Percentiles rank a stretch among this genome's conserved stretches.
phyloP scores from a whole-genome alignment of 2,888 invertebrate species.

The Crocallis elinguaria region DNA sequence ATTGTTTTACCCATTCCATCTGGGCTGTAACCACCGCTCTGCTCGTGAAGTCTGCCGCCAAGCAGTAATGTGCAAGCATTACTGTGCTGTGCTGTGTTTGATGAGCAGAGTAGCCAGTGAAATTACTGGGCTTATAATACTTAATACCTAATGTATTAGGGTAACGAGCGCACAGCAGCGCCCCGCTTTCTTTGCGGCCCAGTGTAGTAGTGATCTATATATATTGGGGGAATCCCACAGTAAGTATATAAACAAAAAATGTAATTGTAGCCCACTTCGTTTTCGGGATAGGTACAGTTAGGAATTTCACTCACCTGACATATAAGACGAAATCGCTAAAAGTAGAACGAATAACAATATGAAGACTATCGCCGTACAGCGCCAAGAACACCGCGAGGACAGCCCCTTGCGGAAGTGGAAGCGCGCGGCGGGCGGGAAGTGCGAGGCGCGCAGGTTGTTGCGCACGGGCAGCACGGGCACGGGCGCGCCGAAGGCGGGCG shows the following conservation, averaged over 20 bases:
- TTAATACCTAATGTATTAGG: not conserved
- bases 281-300: not conserved
- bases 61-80: too few relatives aligned
- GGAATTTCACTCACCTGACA: conserved; percentile 89
- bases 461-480: conserved; percentile 91
- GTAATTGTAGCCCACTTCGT: too few relatives aligned
- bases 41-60: too few relatives aligned
- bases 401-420: conserved; percentile 95
- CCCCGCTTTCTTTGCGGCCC: not conserved
- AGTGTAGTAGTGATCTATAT: too few relatives aligned
- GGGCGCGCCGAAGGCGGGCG: conserved; percentile 86
- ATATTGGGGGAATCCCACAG: too few relatives aligned
- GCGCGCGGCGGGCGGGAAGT: conserved; percentile 89
- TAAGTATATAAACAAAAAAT: too few relatives aligned
- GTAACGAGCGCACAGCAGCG: not conserved
- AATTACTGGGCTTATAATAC: too few relatives aligned
- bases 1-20: too few relatives aligned
- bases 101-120: too few relatives aligned
- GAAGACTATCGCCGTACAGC: conserved; percentile 95
- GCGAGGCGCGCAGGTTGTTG: conserved; percentile 89
- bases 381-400: conserved; percentile 95
- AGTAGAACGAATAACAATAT: conserved; percentile 93
- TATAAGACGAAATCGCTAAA: conserved; percentile 92
- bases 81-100: too few relatives aligned
- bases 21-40: too few relatives aligned